Base-by-base conservation (phyloP, 2,797 vertebrate genomes). In the Erithacus rubecula region DNA sequence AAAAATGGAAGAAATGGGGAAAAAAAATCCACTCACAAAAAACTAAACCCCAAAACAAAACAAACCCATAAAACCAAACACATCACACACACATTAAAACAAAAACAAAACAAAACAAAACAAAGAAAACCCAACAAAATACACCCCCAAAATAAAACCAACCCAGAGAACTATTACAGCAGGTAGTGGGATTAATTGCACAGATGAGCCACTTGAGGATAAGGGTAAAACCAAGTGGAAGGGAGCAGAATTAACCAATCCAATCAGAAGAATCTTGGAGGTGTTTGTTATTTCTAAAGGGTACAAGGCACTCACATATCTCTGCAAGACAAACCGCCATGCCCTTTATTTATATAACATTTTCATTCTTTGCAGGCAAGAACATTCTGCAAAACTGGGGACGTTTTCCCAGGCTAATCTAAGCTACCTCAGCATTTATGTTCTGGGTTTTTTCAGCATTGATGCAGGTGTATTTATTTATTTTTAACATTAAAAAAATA, bases 101-200 rank as follows among this genome's bases (percentile, higher is more conserved):
- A 53, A 6, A 53, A 4, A 41, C 5, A 46, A 2, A 22, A 12
- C 2, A 11, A 23, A 10, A 5, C 30, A 16, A 36, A 11, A 5
- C 18, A 34, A 62, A 22, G 5, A 14, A 59, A 55, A 36, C 15
- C 21, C 26, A 81, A 11, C 7, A 27, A 71, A 78, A 49, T 21
- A 60, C 13, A 43, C 6, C n/a, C 37, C 16, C 32, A 7, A 55
- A 77, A 19, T 53, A 53, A 69, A 70, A 34, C 7, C 36, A 30
- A 13, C 4, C 4, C 64, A 41, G 20, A 26, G 10, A 76, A 6
- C 1, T 23, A 1, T 6, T 6, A 3, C 2, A 36, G 47, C 32
- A 36, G 36, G 36, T 4, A 20, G 19, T 6, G 26, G 36, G 16
- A 67, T n/a, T 47, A 39, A 46, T 9, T 39, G 29, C 32, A 56